These are phyloP conservation scores for Spondyliosoma cantharus DNA, from an alignment of 2,797 vertebrate species.

Conservation along the genomic window DNA sequence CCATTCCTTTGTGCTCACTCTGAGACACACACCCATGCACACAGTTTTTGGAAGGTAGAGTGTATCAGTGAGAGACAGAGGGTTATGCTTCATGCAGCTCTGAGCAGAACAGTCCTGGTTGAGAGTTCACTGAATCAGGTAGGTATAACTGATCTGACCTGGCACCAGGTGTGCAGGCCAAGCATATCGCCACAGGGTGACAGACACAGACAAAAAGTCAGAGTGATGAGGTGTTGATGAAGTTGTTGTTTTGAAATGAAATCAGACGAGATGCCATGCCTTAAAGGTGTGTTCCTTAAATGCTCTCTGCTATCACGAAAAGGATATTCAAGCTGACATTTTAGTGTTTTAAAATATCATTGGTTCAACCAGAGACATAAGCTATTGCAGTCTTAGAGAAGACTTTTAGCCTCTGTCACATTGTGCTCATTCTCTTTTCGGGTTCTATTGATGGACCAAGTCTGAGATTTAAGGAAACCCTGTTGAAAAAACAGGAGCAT, in stretches of 20 bases:
- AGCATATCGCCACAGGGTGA: constrained; percentile 24
- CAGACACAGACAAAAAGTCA: constrained; percentile 18
- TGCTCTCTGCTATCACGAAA: background rate
- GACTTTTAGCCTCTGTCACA: too few species aligned
- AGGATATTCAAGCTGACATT: background rate
- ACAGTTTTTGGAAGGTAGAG: constrained; percentile 24
- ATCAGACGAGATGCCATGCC: background rate
- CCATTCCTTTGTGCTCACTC: constrained; percentile 37
- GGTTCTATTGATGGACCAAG: background rate
- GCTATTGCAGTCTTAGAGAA: background rate
- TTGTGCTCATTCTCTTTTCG: background rate
- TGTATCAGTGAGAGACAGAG: constrained; percentile 51
- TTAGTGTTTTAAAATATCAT: background rate
- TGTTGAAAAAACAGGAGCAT: background rate
- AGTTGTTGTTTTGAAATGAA: constrained; percentile 19
- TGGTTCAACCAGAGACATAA: background rate
- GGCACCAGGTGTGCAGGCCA: constrained; percentile 49
- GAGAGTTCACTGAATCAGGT: constrained; percentile 73
- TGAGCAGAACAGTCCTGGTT: constrained; percentile 64
- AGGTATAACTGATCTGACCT: constrained; percentile 67
- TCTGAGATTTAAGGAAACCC: background rate
- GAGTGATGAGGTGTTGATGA: constrained; percentile 16
- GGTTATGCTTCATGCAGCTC: constrained; percentile 66
- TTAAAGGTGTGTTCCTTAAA: background rate
- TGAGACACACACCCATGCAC: constrained; percentile 13